Percentiles rank a stretch among this genome's conserved stretches.
These are phyloP conservation scores for Ruditapes philippinarum DNA, from an alignment of 1,140 invertebrate genomes.

Conservation along the genomic window DNA sequence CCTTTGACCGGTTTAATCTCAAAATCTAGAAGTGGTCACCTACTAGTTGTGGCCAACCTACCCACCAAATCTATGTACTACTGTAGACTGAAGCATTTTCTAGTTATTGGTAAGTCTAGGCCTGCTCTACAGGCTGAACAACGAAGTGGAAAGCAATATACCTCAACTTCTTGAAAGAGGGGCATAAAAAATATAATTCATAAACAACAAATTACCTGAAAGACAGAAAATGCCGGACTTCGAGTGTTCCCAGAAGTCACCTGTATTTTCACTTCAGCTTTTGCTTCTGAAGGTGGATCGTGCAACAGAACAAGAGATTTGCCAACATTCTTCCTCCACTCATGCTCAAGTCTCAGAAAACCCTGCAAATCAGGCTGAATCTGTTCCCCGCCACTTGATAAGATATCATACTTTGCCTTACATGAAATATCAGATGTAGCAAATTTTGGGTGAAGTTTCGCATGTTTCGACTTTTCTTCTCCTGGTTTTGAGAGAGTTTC, in stretches of 20 bases:
- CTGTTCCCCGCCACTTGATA: not conserved
- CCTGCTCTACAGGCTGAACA: too few relatives aligned
- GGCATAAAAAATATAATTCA: too few relatives aligned
- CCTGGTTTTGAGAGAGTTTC: not conserved
- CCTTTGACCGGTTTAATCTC: too few relatives aligned
- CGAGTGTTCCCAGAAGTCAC: slow-evolving; percentile 69
- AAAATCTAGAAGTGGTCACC: too few relatives aligned
- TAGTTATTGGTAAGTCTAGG: too few relatives aligned
- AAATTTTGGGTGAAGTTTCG: not conserved
- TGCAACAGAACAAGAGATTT: slow-evolving; percentile 65
- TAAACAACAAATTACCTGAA: too few relatives aligned
- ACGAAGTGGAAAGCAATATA: too few relatives aligned
- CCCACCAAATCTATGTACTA: too few relatives aligned
- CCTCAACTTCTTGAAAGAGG: too few relatives aligned
- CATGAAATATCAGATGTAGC: slow-evolving; percentile 7
- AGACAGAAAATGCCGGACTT: slow-evolving; percentile 61
- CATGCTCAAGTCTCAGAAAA: slow-evolving; percentile 69
- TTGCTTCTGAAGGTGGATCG: slow-evolving; percentile 71
- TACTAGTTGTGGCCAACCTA: too few relatives aligned
- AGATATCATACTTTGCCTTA: slow-evolving; percentile 49
- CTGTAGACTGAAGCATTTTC: too few relatives aligned
- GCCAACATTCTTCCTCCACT: slow-evolving; percentile 66
- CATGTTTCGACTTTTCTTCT: not conserved
- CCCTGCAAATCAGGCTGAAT: slow-evolving; percentile 55
- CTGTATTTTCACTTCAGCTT: slow-evolving; percentile 68